Conservation (phyloP, 1,140 invertebrate genomes). For the Meloidogyne hapla region DNA sequence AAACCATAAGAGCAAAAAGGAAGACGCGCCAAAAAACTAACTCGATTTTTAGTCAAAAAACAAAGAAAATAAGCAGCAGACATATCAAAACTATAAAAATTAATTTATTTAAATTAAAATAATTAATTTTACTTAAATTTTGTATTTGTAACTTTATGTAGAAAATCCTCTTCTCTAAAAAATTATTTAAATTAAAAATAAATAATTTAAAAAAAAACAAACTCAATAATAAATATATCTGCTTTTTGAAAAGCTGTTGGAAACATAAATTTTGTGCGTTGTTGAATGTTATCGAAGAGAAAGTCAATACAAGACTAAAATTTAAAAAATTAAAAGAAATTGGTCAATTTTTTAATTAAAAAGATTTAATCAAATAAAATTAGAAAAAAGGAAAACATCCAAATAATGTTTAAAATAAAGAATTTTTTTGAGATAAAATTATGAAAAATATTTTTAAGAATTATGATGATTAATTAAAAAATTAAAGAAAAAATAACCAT, state of each 20-base stretch:
- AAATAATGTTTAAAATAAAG: no score
- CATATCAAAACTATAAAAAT: slow-evolving; percentile 14
- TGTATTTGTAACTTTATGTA: slow-evolving; percentile 8
- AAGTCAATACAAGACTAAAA: slow-evolving; percentile 9
- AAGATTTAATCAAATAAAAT: no score
- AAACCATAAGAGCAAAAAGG: slow-evolving; percentile 21
- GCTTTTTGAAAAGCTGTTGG: neutral
- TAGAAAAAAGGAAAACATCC: no score
- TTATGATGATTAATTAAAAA: no score
- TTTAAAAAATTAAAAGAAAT: neutral
- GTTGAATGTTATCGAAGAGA: slow-evolving; percentile 10
- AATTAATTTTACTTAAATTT: slow-evolving; percentile 19
- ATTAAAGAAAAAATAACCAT: neutral
- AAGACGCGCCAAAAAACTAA: slow-evolving; percentile 7
- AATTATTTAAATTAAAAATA: neutral
- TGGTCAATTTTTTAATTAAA: neutral
- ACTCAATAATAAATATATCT: slow-evolving; percentile 9
- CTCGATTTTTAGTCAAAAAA: slow-evolving; percentile 20
- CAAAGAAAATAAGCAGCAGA: slow-evolving; percentile 13
- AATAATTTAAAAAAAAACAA: neutral
- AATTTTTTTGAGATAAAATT: no score
- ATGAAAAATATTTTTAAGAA: no score
- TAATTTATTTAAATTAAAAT: neutral
- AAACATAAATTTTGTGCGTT: slow-evolving; percentile 18
- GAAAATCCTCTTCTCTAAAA: slow-evolving; percentile 18